Base-by-base conservation (phyloP, 1,140 invertebrate genomes). In the Mylabris phalerata region DNA sequence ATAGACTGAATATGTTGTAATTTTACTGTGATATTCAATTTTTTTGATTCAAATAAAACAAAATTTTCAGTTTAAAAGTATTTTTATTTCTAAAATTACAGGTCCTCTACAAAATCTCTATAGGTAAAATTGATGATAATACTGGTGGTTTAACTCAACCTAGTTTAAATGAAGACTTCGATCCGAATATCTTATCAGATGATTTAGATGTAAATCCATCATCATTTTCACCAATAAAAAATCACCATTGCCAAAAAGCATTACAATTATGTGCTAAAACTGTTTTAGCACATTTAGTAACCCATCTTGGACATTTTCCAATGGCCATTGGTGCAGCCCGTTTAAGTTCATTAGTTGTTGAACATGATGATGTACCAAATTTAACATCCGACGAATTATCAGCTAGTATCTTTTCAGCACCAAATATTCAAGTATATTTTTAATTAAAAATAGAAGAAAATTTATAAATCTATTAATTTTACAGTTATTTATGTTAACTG, bases 321-420 rank as follows among this genome's bases (percentile, higher is more conserved):
- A 88, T 93, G 84, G 85, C 85, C 11, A 89, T 90, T 54, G 93
- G 93, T 6, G 90, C 93, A 0, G 82, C 89, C 1, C 79, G 88
- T 13, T 77, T 94, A 9, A 88, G 88, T 59, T 95, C 91, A 1
- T 78, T 89, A 63, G 91, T 98, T 2, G 89, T 90, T 57, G 95
- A 98, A 77, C 85, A 93, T 63, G 93, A 97, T 72, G 95, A 98
- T 75, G 84, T 91, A n/a, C 85, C 88, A 1, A 82, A 86, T 55
- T 77, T 87, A 6, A 75, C 79, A 38, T 79, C 82, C 10, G 82
- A 86, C 59, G 91, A 94, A 67, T 73, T 95, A 4, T 87, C 84
- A 40, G 79, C 84, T 5, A 84, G 90, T 39, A 84, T 94, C 48
- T 89, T 98, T 67, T 80, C 83, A 55, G 86, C 90, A n/a, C 89